These are phyloP conservation scores for Latrodectus hesperus DNA, from an alignment of 2,888 invertebrate genomes.

Conservation along the genomic window DNA sequence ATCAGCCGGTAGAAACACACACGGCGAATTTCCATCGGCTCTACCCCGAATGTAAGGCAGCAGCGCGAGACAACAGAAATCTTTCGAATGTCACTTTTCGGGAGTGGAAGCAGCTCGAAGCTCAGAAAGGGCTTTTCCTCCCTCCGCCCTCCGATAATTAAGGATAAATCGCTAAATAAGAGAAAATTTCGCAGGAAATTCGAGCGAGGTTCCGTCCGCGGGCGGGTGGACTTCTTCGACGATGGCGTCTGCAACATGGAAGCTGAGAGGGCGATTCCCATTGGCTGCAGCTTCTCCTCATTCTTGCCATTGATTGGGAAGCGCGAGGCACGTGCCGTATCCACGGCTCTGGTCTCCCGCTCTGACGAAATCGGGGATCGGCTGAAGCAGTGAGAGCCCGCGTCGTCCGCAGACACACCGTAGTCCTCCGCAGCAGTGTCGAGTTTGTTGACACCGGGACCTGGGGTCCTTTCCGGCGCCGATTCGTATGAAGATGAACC, in stretches of 20 bases:
- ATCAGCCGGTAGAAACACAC: conserved; percentile 12
- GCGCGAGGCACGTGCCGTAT: conserved; percentile 60
- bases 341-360: conserved; percentile 22
- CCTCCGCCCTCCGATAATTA: not conserved
- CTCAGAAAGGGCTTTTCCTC: not conserved
- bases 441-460: not conserved
- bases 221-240: conserved; percentile 44
- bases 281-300: conserved; percentile 50
- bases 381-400: too few relatives aligned
- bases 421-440: not conserved
- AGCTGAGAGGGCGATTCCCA: conserved; percentile 40
- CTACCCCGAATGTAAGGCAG: not conserved
- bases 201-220: not conserved
- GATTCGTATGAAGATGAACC: not conserved
- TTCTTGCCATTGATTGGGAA: conserved; percentile 63
- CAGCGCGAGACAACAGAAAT: too few relatives aligned
- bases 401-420: not conserved
- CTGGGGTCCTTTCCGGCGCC: not conserved
- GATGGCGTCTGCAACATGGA: conserved; percentile 60
- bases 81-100: not conserved
- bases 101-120: not conserved
- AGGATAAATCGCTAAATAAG: not conserved
- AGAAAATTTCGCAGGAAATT: not conserved
- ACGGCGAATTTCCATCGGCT: not conserved
- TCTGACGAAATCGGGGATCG: too few relatives aligned